Percentiles rank a stretch among this genome's conserved stretches.
These are phyloP conservation scores for Leptodactylus fuscus DNA, from an alignment of 2,113 vertebrate species.

Conservation along the genomic window DNA sequence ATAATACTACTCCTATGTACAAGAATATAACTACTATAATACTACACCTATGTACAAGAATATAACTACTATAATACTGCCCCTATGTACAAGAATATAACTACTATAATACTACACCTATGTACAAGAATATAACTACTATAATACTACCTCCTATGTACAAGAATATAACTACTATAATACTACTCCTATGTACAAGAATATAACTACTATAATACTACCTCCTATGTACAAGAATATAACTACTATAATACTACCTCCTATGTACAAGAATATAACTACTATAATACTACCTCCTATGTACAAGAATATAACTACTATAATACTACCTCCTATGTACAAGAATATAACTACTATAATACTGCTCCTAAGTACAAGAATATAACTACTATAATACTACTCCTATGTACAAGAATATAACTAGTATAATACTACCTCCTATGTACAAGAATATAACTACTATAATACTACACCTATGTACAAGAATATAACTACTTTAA, in stretches of 20 bases:
- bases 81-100: too few relatives aligned
- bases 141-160: not conserved
- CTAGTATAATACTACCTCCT: not conserved
- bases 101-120: too few relatives aligned
- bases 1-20: not conserved
- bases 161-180: constrained; percentile 8
- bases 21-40: constrained; percentile 2
- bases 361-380: not conserved
- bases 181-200: not conserved
- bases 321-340: not conserved
- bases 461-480: not conserved
- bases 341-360: constrained; percentile 11
- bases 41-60: not conserved
- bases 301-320: constrained; percentile 5
- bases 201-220: constrained; percentile 4
- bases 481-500: constrained; percentile 4
- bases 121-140: not conserved
- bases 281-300: constrained; percentile 4
- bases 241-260: not conserved
- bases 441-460: constrained; percentile 1
- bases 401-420: not conserved
- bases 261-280: not conserved
- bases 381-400: constrained; percentile 6
- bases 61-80: constrained; percentile 5
- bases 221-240: not conserved